phyloP scores from a whole-genome alignment of 2,797 vertebrate genomes.

The Pampus argenteus region DNA sequence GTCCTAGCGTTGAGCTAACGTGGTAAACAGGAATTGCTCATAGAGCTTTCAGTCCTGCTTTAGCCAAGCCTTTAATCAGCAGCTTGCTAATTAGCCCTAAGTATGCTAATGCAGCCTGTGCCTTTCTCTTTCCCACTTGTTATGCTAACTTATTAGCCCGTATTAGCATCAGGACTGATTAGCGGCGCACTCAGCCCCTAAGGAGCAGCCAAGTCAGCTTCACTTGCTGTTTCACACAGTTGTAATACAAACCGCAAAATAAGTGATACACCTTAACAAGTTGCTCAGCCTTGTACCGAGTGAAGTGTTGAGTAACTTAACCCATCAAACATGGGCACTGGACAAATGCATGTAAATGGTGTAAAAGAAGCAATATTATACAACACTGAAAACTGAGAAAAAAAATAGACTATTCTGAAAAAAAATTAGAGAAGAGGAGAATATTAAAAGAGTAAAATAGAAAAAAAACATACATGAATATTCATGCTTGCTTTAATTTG shows the following conservation, averaged over 20 bases:
- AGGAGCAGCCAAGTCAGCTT: slow-evolving; percentile 51
- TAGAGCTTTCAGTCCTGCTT: slow-evolving; percentile 72
- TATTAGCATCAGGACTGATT: slow-evolving; percentile 82
- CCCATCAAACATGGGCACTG: too few species aligned
- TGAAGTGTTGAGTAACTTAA: background rate
- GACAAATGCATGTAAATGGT: background rate
- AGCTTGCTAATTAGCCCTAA: slow-evolving; percentile 75
- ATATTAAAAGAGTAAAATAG: too few species aligned
- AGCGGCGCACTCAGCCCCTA: slow-evolving; percentile 54
- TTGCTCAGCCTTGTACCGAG: background rate
- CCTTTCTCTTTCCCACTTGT: slow-evolving; percentile 71
- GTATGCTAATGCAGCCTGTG: slow-evolving; percentile 73
- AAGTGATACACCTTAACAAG: background rate
- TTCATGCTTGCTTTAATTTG: background rate
- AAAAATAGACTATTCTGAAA: too few species aligned
- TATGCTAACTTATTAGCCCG: slow-evolving; percentile 82
- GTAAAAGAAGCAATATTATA: too few species aligned
- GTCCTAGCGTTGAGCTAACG: slow-evolving; percentile 31
- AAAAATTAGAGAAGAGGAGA: too few species aligned
- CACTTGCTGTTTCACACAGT: slow-evolving; percentile 48
- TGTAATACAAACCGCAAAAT: slow-evolving; percentile 45
- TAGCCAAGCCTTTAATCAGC: slow-evolving; percentile 80
- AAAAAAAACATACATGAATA: background rate
- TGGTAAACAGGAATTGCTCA: slow-evolving; percentile 35
- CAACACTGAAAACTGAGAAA: too few species aligned